phyloP scores from a whole-genome alignment of 2,797 vertebrate species.

The Xenops minutus region DNA sequence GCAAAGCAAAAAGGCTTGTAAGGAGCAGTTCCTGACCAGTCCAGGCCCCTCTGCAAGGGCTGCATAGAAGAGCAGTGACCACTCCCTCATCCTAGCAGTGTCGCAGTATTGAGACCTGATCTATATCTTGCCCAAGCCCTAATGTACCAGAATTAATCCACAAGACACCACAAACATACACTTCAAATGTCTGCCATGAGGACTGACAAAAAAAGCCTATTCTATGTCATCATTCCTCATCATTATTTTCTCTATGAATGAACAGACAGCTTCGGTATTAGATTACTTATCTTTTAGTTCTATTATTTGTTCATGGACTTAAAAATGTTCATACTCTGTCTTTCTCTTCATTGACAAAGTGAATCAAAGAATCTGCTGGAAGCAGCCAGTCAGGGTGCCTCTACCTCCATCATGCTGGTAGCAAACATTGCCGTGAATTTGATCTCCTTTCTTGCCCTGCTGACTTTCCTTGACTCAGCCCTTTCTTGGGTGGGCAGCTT shows the following conservation, averaged over 20 bases:
- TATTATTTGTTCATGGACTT: background rate
- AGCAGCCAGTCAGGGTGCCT: slow-evolving; percentile 83
- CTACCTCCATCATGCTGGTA: slow-evolving; percentile 77
- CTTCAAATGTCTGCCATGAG: background rate
- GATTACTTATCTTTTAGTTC: background rate
- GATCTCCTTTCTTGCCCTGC: slow-evolving; percentile 83
- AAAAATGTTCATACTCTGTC: background rate
- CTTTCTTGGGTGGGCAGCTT: slow-evolving; percentile 88
- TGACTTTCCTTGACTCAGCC: slow-evolving; percentile 79
- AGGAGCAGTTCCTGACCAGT: background rate
- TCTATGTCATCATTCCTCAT: background rate
- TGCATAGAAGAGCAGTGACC: background rate
- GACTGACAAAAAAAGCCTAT: background rate
- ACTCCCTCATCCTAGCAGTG: background rate
- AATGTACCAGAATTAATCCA: background rate
- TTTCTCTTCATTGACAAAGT: slow-evolving; percentile 63
- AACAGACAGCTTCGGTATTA: background rate
- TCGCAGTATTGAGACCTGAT: background rate
- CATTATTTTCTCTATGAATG: background rate
- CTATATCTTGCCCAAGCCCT: background rate
- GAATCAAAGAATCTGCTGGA: slow-evolving; percentile 83
- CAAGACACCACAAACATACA: background rate
- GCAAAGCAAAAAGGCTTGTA: background rate
- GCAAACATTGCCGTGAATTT: slow-evolving; percentile 80
- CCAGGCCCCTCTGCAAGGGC: background rate